Evolutionary conservation across 2,797 vertebrate species (phyloP).

Genomic region (Micromesistius poutassou): DNA sequence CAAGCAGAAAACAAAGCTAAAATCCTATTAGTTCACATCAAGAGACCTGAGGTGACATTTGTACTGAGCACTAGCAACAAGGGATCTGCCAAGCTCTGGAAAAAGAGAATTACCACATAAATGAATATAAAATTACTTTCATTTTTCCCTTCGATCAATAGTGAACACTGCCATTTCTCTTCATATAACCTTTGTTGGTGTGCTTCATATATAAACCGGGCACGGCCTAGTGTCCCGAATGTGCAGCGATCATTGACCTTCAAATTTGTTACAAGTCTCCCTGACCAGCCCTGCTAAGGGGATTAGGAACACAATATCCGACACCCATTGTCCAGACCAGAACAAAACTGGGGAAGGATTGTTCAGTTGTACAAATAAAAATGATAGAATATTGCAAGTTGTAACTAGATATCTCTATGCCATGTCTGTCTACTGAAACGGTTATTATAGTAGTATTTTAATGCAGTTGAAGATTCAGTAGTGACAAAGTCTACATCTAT

Average conservation of each 20-base stretch:
- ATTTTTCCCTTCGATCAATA: conserved; percentile 24
- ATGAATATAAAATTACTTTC: conserved; percentile 44
- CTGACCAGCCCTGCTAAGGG: not conserved
- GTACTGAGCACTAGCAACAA: conserved; percentile 18
- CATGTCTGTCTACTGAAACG: not conserved
- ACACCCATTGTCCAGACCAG: not conserved
- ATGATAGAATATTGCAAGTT: not conserved
- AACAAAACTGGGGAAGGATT: not conserved
- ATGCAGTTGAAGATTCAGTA: not conserved
- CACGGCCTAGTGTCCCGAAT: conserved; percentile 5
- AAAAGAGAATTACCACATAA: conserved; percentile 32
- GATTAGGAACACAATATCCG: conserved; percentile 6
- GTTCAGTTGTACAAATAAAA: not conserved
- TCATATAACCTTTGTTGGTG: conserved; percentile 26
- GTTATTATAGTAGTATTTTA: not conserved
- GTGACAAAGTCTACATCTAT: not conserved
- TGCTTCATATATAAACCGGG: conserved; percentile 18
- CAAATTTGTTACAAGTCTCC: conserved; percentile 10
- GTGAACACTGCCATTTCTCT: conserved; percentile 30
- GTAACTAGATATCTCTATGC: not conserved
- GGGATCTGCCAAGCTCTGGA: conserved; percentile 20
- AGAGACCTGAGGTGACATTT: conserved; percentile 38
- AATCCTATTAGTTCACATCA: conserved; percentile 37
- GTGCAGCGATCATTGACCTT: conserved; percentile 22
- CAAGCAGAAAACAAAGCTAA: conserved; percentile 26